A percentile compares a stretch with the other conserved stretches of the same genome.
Conservation (phyloP, 2,113 vertebrate genomes). For the Dasypus novemcinctus region DNA sequence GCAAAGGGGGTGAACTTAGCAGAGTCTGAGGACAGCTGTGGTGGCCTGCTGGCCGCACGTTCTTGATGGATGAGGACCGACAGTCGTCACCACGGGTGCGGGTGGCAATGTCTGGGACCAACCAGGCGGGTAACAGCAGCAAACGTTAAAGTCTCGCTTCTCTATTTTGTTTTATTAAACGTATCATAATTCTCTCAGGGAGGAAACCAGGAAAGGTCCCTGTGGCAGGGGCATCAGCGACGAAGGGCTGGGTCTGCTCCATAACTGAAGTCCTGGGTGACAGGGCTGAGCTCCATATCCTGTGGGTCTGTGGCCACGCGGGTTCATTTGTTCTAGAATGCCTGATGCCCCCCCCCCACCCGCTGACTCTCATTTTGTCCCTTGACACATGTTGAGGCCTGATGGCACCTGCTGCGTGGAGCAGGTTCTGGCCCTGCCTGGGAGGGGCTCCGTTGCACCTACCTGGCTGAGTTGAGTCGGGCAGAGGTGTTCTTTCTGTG, state of each 20-base stretch:
- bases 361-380: neutral
- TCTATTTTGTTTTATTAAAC: neutral
- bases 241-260: neutral
- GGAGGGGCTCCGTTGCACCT: too few relatives aligned
- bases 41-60: neutral
- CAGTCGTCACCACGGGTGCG: neutral
- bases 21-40: neutral
- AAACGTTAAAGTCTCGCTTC: neutral
- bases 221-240: neutral
- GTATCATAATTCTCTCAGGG: neutral
- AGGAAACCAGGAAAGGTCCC: neutral
- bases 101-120: accelerated
- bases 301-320: neutral
- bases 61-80: neutral
- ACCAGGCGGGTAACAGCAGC: neutral
- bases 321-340: neutral
- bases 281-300: neutral
- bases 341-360: neutral
- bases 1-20: neutral
- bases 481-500: neutral
- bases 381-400: accelerated
- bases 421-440: neutral
- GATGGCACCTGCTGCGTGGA: too few relatives aligned
- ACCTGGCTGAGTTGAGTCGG: too few relatives aligned
- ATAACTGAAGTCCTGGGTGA: neutral